These are phyloP conservation scores for Apoderus coryli DNA, from an alignment of 2,888 invertebrate species.

Conservation along the genomic window DNA sequence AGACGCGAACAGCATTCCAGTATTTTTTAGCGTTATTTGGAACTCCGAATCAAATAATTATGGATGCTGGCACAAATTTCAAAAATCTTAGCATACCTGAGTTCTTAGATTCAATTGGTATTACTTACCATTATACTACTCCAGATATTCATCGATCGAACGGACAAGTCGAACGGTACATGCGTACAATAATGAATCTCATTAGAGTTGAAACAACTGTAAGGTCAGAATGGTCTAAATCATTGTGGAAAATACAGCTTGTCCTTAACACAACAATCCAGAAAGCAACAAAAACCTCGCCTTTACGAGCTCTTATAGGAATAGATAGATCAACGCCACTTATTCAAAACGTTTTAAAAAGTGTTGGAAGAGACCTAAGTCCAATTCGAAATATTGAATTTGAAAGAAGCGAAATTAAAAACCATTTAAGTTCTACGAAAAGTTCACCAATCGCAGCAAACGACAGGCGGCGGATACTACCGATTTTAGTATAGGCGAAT, in stretches of 20 bases:
- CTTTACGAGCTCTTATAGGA: conserved; percentile 16
- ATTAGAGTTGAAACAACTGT: conserved; percentile 12
- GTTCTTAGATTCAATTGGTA: conserved; percentile 11
- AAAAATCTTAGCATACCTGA: conserved; percentile 15
- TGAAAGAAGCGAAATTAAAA: conserved; percentile 11
- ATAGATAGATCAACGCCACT: conserved; percentile 14
- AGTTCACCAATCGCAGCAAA: too few relatives aligned
- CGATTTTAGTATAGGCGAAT: too few relatives aligned
- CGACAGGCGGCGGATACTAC: too few relatives aligned
- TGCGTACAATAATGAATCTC: conserved; percentile 17
- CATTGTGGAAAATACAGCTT: conserved; percentile 16
- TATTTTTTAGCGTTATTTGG: conserved; percentile 15
- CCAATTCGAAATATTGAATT: conserved; percentile 12
- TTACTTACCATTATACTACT: conserved; percentile 13
- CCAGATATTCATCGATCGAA: conserved; percentile 15
- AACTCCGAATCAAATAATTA: conserved; percentile 14
- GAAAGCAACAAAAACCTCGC: conserved; percentile 15
- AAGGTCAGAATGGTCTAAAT: too few relatives aligned
- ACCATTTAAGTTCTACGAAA: conserved; percentile 5
- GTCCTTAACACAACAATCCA: conserved; percentile 16
- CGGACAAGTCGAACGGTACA: conserved; percentile 16
- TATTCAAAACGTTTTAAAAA: conserved; percentile 12
- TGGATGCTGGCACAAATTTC: conserved; percentile 16
- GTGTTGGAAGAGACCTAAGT: conserved; percentile 11
- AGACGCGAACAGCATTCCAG: conserved; percentile 13